phyloP scores from a whole-genome alignment of 1,140 invertebrate species.

The Drosophila albomicans region DNA sequence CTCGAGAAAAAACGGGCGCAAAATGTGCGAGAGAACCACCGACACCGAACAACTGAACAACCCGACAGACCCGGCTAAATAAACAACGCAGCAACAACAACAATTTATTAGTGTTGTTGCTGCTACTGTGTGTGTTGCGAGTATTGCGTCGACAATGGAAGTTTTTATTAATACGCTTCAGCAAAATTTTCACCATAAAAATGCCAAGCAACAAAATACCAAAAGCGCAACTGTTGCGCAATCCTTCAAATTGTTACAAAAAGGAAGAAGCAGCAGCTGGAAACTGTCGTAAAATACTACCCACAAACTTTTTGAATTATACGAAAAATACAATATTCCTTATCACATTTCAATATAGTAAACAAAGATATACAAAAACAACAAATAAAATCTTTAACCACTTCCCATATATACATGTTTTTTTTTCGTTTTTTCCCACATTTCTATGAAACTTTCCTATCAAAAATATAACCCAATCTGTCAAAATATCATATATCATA shows the following conservation, averaged over 20 bases:
- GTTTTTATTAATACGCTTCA: conserved; percentile 60
- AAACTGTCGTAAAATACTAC: too few relatives aligned
- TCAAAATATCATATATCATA: too few relatives aligned
- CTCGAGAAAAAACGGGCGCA: conserved; percentile 45
- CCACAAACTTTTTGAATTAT: too few relatives aligned
- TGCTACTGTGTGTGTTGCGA: background rate
- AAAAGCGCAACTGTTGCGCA: conserved; percentile 51
- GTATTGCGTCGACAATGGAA: conserved; percentile 19
- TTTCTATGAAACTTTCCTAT: too few relatives aligned
- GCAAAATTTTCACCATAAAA: conserved; percentile 40
- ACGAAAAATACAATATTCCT: too few relatives aligned
- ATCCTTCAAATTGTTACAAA: conserved; percentile 18
- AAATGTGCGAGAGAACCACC: conserved; percentile 25
- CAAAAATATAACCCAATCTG: too few relatives aligned
- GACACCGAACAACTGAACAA: background rate
- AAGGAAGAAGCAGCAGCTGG: conserved; percentile 5
- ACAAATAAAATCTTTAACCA: too few relatives aligned
- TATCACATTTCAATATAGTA: too few relatives aligned
- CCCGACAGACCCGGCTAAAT: conserved; percentile 43
- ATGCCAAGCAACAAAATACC: conserved; percentile 12
- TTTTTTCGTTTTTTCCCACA: too few relatives aligned
- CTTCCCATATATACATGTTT: too few relatives aligned
- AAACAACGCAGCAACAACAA: conserved; percentile 18
- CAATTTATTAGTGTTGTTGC: conserved; percentile 19
- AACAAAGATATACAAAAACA: too few relatives aligned